These are phyloP conservation scores for Anarrhichthys ocellatus DNA, from an alignment of 2,113 vertebrate genomes.

Conservation along the genomic window DNA sequence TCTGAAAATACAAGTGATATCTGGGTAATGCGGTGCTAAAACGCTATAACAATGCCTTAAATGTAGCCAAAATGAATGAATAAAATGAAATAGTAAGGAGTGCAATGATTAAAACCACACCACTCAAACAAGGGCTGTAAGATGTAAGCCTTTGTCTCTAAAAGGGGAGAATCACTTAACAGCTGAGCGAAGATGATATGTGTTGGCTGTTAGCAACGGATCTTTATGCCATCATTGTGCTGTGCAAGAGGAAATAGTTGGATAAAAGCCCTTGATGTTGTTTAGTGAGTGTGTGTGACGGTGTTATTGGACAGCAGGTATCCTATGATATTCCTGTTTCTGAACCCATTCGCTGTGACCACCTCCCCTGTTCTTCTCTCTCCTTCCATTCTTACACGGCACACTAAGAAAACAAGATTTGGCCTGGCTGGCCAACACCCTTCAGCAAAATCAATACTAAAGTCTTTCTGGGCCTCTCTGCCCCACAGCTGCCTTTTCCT, in stretches of 20 bases:
- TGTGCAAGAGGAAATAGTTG: conserved; percentile 72
- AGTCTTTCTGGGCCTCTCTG: conserved; percentile 84
- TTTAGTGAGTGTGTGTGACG: conserved; percentile 66
- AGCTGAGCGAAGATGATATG: conserved; percentile 59
- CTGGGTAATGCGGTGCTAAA: conserved; percentile 17
- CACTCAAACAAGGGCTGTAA: conserved; percentile 57
- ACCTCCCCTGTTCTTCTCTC: conserved; percentile 48
- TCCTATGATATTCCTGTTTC: conserved; percentile 70
- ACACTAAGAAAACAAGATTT: conserved; percentile 80
- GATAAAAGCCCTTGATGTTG: conserved; percentile 79
- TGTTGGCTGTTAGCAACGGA: conserved; percentile 73
- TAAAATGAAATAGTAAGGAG: conserved; percentile 27
- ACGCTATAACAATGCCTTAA: not conserved
- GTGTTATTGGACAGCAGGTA: conserved; percentile 70
- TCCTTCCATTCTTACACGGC: conserved; percentile 70
- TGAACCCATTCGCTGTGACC: conserved; percentile 60
- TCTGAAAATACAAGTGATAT: not conserved
- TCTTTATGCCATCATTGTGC: conserved; percentile 73
- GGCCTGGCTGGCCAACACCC: conserved; percentile 75
- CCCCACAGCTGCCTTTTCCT: conserved; percentile 83
- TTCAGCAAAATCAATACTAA: conserved; percentile 88
- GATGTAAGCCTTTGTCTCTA: conserved; percentile 61
- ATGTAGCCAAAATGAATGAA: conserved; percentile 13
- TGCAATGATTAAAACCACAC: conserved; percentile 59
- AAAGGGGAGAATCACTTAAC: conserved; percentile 73